Evolutionary conservation across 2,888 invertebrate species (phyloP).

Genomic region (Athrips mouffetella): DNA sequence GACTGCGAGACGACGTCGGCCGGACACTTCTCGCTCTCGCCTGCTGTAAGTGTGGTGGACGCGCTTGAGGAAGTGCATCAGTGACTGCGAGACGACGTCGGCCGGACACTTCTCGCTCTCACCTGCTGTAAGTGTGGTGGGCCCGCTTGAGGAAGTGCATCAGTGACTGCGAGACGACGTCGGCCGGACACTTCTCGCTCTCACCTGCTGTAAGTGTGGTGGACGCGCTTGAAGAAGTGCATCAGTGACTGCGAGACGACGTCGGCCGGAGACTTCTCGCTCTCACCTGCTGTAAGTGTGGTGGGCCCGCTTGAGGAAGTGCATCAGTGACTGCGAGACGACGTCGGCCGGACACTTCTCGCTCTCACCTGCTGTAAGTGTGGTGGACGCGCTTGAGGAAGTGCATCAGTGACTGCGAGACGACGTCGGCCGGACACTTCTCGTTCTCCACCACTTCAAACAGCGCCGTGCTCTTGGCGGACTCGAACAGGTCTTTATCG

Average conservation of each 20-base stretch:
- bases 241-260: constrained; percentile 85
- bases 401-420: constrained; percentile 83
- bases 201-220: constrained; percentile 85
- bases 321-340: constrained; percentile 83
- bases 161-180: too few relatives aligned
- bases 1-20: too few relatives aligned
- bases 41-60: too few relatives aligned
- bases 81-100: too few relatives aligned
- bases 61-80: too few relatives aligned
- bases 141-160: too few relatives aligned
- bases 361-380: constrained; percentile 84
- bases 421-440: constrained; percentile 86
- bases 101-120: too few relatives aligned
- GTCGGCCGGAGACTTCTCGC: constrained; percentile 87
- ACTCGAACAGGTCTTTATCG: constrained; percentile 86
- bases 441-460: constrained; percentile 91
- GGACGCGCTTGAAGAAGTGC: constrained; percentile 83
- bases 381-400: constrained; percentile 83
- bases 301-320: constrained; percentile 83
- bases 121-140: too few relatives aligned
- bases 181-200: too few relatives aligned
- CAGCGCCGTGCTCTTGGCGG: constrained; percentile 91
- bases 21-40: too few relatives aligned
- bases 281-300: constrained; percentile 85
- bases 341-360: constrained; percentile 88